Base-by-base conservation (phyloP, 2,888 invertebrate genomes). In the Agonopterix heracliana region DNA sequence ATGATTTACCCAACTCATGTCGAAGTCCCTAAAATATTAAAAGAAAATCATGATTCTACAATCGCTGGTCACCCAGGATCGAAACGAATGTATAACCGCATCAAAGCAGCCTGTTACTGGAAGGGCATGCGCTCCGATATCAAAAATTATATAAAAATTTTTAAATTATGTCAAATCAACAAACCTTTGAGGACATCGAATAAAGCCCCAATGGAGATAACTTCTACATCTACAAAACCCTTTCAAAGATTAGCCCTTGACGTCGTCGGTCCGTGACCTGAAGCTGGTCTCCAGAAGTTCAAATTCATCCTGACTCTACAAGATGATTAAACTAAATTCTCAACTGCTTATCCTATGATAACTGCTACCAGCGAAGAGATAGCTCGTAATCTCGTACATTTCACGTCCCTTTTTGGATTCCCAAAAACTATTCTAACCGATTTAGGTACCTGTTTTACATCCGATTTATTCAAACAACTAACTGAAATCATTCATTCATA, bases 371-470 rank as follows among this genome's bases (percentile, higher is more conserved):
- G 35, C 9, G 48, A 55, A 55, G 70, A 66, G 1, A 60, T 75
- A 11, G 73, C 71, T 4, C 54, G 62, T 11, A 42, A 51, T 48
- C 55, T 72, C 41, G 50, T 53, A 2, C 49, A 56, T 40, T 35
- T 35, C 35, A 35, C 9, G 35, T 35, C 35, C 35, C 9, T 35
- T 49, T 73, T 74, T 54, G 72, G 73, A 40, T 64, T 72, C 41
- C 71, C 75, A 5, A 57, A 69, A 54, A 48, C 48, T 4, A 60
- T 77, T 34, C 49, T 80, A 11, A 64, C 74, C 1, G 77, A 81
- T 56, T 63, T 71, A 63, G 78, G 71, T n/a, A 54, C 64, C 9
- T 63, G 77, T 47, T 77, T 78, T 51, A 68, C 55, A 5, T 68
- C 71, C 2, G 54, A 69, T 8, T 34, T 74, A 44, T 53, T 76